These are phyloP conservation scores for Byasa hedistus DNA, from an alignment of 2,888 invertebrate species.

Conservation along the genomic window DNA sequence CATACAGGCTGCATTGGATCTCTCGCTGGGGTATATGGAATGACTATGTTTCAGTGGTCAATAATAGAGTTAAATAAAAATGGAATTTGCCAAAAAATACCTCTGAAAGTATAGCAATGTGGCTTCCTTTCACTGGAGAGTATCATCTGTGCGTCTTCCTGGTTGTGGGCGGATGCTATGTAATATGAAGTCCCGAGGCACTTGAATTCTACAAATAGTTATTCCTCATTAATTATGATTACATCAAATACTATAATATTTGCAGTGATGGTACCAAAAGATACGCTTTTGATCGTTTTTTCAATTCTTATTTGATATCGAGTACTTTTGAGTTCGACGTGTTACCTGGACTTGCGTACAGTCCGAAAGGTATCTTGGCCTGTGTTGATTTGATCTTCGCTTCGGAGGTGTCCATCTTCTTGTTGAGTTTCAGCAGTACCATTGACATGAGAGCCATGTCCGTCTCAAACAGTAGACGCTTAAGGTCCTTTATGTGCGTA, in stretches of 20 bases:
- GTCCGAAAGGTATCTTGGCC: constrained; percentile 71
- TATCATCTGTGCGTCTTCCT: constrained; percentile 74
- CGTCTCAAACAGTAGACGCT: constrained; percentile 64
- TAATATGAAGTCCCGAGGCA: constrained; percentile 74
- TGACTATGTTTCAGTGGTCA: too few species aligned
- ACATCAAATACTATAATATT: too few species aligned
- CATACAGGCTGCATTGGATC: too few species aligned
- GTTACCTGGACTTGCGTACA: constrained; percentile 70
- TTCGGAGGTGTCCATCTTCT: constrained; percentile 74
- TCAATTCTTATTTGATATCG: too few species aligned
- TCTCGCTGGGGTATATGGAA: too few species aligned
- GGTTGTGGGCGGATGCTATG: constrained; percentile 70
- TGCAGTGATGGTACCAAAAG: too few species aligned
- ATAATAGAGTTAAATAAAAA: background rate
- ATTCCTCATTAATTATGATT: too few species aligned
- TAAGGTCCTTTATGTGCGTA: constrained; percentile 65
- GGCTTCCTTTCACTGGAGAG: constrained; percentile 70
- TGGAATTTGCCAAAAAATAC: constrained; percentile 37
- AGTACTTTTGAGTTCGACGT: too few species aligned
- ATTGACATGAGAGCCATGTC: constrained; percentile 73
- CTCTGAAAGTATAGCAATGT: constrained; percentile 73
- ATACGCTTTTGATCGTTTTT: too few species aligned
- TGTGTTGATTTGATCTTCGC: constrained; percentile 67
- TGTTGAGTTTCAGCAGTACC: constrained; percentile 68
- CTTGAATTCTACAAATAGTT: constrained; percentile 59